phyloP scores from a whole-genome alignment of 1,140 invertebrate species.

The Drosophila parabipectinata region DNA sequence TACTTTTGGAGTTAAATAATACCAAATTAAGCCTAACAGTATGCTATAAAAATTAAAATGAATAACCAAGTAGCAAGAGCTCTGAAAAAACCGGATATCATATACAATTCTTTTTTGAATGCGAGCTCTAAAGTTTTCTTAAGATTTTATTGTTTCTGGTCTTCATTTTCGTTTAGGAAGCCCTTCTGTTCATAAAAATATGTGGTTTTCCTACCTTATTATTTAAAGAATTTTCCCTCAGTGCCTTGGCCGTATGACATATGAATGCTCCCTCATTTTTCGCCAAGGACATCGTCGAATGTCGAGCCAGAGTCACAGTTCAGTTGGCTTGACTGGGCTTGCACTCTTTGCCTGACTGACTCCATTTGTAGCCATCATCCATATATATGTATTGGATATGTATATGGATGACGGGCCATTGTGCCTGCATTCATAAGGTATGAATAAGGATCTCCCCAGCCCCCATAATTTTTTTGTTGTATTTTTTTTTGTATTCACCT shows the following conservation, averaged over 20 bases:
- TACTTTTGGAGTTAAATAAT: too few species aligned
- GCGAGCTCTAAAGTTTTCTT: too few species aligned
- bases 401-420: constrained; percentile 11
- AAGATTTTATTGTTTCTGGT: too few species aligned
- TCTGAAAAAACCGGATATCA: too few species aligned
- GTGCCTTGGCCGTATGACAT: background rate
- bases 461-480: background rate
- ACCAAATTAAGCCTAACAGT: too few species aligned
- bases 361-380: constrained; percentile 20
- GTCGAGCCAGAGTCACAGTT: constrained; percentile 33
- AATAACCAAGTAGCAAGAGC: too few species aligned
- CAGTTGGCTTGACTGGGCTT: constrained; percentile 54
- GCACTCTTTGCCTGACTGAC: constrained; percentile 49
- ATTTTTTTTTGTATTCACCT: background rate
- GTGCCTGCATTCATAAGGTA: constrained; percentile 26
- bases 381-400: background rate
- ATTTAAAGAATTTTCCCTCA: background rate
- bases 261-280: constrained; percentile 17
- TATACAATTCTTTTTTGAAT: too few species aligned
- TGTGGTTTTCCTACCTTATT: background rate
- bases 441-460: background rate
- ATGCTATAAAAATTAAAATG: too few species aligned
- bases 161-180: too few species aligned
- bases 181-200: background rate
- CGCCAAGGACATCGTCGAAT: constrained; percentile 28